These are phyloP conservation scores for Dysmachus trigonus DNA, from an alignment of 2,888 invertebrate genomes.

Conservation along the genomic window DNA sequence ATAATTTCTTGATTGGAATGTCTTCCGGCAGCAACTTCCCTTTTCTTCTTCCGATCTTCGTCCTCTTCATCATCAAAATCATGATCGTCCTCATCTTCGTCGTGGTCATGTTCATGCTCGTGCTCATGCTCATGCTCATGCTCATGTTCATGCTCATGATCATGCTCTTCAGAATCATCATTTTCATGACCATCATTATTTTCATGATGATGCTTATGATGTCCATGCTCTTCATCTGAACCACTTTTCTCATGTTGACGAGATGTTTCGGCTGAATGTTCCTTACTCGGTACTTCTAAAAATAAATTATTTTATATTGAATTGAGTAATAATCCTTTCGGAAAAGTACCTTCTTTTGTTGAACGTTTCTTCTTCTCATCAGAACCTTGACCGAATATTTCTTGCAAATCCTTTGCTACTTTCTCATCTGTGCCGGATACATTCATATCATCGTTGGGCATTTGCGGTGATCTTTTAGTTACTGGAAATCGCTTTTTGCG, in stretches of 20 bases:
- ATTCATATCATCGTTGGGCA: neutral
- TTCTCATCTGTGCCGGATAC: constrained; percentile 73
- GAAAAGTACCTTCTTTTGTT: neutral
- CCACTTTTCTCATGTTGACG: constrained; percentile 19
- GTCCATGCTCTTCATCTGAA: constrained; percentile 55
- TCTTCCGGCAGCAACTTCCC: constrained; percentile 55
- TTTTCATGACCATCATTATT: constrained; percentile 58
- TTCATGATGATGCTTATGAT: constrained; percentile 58
- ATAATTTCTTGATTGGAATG: constrained; percentile 54
- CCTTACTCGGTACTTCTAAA: neutral
- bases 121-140: constrained; percentile 59
- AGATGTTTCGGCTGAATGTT: neutral
- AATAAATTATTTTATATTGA: neutral
- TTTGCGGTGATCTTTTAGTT: constrained; percentile 70
- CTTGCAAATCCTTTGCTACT: constrained; percentile 74
- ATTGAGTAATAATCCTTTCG: neutral
- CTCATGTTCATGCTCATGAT: constrained; percentile 56
- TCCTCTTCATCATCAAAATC: constrained; percentile 59
- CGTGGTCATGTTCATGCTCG: constrained; percentile 59
- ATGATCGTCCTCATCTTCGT: constrained; percentile 61
- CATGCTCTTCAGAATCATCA: constrained; percentile 56
- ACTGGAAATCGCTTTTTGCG: constrained; percentile 73
- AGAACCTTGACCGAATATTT: constrained; percentile 70
- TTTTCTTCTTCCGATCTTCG: constrained; percentile 65
- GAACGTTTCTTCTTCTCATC: constrained; percentile 69